Evolutionary conservation across 2,888 invertebrate species (phyloP).

Genomic region (Troilus luridus): DNA sequence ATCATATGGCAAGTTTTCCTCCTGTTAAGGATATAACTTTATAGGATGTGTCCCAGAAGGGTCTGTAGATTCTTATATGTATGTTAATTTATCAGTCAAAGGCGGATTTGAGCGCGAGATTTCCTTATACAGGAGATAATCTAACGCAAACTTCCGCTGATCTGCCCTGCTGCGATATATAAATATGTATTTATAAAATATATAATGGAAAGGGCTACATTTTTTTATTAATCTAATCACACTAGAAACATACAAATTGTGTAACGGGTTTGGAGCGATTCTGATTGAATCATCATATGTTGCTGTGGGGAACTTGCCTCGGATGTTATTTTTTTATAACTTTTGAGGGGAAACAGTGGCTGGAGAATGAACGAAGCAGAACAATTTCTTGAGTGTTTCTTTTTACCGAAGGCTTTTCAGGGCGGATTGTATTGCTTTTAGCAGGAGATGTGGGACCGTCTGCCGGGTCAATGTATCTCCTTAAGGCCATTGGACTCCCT

Average conservation of each 20-base stretch:
- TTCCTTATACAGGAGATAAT: too few species aligned
- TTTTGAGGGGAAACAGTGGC: background rate
- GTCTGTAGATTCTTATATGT: too few species aligned
- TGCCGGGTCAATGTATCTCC: slow-evolving; percentile 14
- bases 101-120: too few species aligned
- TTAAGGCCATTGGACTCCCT: slow-evolving; percentile 4
- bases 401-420: slow-evolving; percentile 30
- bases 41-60: too few species aligned
- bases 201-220: too few species aligned
- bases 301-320: background rate
- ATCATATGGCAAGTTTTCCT: too few species aligned
- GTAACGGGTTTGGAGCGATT: background rate
- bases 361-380: slow-evolving; percentile 17
- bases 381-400: slow-evolving; percentile 40
- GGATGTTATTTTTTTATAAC: slow-evolving; percentile 13
- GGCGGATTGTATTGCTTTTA: slow-evolving; percentile 34
- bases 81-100: too few species aligned
- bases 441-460: slow-evolving; percentile 1
- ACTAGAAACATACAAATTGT: background rate
- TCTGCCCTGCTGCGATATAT: too few species aligned
- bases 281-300: background rate
- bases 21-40: too few species aligned
- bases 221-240: too few species aligned
- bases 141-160: too few species aligned
- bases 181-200: too few species aligned